Conservation (phyloP, 2,797 vertebrate species). For the Rachycentron canadum region DNA sequence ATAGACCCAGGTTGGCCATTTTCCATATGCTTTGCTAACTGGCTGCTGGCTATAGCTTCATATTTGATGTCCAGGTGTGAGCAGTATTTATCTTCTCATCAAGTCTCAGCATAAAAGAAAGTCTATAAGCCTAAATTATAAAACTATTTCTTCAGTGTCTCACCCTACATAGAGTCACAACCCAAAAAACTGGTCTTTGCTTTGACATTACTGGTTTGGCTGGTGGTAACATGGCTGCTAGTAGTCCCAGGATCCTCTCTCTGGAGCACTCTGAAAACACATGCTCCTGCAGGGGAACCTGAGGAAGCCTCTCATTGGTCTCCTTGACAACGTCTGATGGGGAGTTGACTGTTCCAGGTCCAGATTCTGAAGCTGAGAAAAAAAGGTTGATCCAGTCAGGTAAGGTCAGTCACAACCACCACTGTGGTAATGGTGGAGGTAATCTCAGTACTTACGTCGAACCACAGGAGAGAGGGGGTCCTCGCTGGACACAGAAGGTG, state of each 20-base stretch:
- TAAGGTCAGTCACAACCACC: not conserved
- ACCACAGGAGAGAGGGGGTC: constrained; percentile 82
- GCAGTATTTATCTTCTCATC: not conserved
- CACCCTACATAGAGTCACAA: not conserved
- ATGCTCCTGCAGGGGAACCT: constrained; percentile 90
- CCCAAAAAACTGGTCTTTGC: not conserved
- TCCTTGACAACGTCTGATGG: constrained; percentile 80
- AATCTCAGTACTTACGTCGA: constrained; percentile 67
- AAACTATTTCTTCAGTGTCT: not conserved
- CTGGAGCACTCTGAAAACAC: constrained; percentile 98
- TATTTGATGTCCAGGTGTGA: not conserved
- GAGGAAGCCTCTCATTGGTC: constrained; percentile 83
- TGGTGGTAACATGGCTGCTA: constrained; percentile 96
- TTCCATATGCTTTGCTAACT: not conserved
- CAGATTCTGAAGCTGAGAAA: constrained; percentile 70
- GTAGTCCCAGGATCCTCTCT: constrained; percentile 95
- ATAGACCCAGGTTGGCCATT: not conserved
- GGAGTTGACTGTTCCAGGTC: constrained; percentile 70
- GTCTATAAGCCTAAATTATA: not conserved
- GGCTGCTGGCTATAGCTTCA: not conserved
- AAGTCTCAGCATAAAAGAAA: not conserved
- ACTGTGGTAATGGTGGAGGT: not conserved
- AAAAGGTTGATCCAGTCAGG: not conserved
- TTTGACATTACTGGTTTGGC: constrained; percentile 87
- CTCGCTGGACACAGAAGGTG: constrained; percentile 83